These are phyloP conservation scores for Nylanderia fulva DNA, from an alignment of 1,140 invertebrate genomes.

Conservation along the genomic window DNA sequence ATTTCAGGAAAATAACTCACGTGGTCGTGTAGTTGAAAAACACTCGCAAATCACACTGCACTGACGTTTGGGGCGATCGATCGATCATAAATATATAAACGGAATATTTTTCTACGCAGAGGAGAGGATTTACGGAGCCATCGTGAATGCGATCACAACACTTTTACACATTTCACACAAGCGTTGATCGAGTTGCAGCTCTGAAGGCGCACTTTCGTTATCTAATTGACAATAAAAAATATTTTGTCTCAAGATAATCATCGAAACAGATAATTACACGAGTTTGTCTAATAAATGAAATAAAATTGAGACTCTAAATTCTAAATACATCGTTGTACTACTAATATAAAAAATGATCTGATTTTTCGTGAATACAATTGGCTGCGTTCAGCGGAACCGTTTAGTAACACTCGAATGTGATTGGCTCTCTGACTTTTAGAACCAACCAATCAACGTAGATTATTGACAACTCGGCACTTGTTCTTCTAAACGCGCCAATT, in stretches of 20 bases:
- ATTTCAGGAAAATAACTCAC: background rate
- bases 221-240: background rate
- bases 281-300: too few species aligned
- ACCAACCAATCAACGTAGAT: too few species aligned
- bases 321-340: too few species aligned
- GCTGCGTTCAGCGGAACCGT: too few species aligned
- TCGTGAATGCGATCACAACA: constrained; percentile 75
- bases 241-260: too few species aligned
- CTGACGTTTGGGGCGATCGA: constrained; percentile 67
- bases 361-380: background rate
- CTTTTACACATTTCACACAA: constrained; percentile 70
- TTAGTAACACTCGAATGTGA: too few species aligned
- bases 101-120: constrained; percentile 65
- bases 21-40: constrained; percentile 63
- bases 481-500: too few species aligned
- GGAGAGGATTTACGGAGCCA: constrained; percentile 16
- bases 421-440: too few species aligned
- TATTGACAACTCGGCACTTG: too few species aligned
- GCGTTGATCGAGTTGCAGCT: constrained; percentile 54
- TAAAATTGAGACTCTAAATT: too few species aligned
- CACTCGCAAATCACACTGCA: constrained; percentile 69
- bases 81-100: constrained; percentile 11
- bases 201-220: constrained; percentile 17
- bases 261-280: too few species aligned
- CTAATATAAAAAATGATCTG: too few species aligned